Conservation (phyloP, 2,888 invertebrate genomes). For the Callyntrura guangdongensis region DNA sequence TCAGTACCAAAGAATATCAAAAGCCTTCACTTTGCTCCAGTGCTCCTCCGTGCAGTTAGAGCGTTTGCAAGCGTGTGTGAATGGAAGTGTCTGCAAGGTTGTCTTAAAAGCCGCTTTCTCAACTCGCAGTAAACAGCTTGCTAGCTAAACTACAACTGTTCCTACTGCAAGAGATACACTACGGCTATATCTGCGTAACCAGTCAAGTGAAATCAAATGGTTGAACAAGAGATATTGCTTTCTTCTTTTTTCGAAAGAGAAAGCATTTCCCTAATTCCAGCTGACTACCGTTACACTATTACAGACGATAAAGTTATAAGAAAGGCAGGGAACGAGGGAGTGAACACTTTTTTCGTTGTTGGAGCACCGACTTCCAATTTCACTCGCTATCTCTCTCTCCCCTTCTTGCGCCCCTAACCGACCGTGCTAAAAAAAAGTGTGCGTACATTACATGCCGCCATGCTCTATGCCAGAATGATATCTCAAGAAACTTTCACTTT, state of each 20-base stretch:
- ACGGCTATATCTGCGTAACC: constrained; percentile 35
- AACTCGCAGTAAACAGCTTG: constrained; percentile 35
- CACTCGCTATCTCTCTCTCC: constrained; percentile 50
- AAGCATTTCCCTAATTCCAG: constrained; percentile 72
- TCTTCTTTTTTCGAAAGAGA: constrained; percentile 54
- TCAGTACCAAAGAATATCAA: constrained; percentile 2
- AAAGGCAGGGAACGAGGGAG: constrained; percentile 7
- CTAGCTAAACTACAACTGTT: constrained; percentile 7
- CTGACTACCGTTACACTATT: constrained; percentile 67
- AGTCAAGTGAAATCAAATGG: constrained; percentile 73
- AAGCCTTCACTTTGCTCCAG: constrained; percentile 17
- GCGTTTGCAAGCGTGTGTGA: constrained; percentile 70
- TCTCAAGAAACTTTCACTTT: constrained; percentile 67
- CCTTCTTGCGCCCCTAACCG: constrained; percentile 7
- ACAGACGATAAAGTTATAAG: constrained; percentile 26
- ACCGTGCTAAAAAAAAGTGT: constrained; percentile 42
- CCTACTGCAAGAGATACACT: background rate
- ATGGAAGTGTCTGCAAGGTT: constrained; percentile 48
- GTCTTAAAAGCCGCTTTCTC: constrained; percentile 69
- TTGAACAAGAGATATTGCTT: constrained; percentile 69
- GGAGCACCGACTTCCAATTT: constrained; percentile 48
- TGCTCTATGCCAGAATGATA: constrained; percentile 16
- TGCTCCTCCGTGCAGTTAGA: constrained; percentile 63
- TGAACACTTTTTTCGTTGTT: constrained; percentile 38
- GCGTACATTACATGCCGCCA: background rate